A percentile compares a stretch with the other conserved stretches of the same genome.
phyloP scores from a whole-genome alignment of 2,113 vertebrate species.

The Vicugna pacos region DNA sequence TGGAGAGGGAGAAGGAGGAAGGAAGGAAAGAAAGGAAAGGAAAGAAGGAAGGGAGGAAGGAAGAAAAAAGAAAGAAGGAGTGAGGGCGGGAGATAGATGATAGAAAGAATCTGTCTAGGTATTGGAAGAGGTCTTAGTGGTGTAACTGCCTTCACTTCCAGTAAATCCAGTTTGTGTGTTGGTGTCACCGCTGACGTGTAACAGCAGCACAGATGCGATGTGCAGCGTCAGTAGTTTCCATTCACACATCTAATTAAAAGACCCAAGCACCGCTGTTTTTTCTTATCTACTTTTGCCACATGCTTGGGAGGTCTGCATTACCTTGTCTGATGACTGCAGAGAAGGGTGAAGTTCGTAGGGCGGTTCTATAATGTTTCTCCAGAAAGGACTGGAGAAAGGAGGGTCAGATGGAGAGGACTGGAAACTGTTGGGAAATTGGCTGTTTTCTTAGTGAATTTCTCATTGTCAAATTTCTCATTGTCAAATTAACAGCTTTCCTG shows the following conservation, averaged over 20 bases:
- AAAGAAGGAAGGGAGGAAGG: too few species aligned
- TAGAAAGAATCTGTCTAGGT: too few species aligned
- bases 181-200: background rate
- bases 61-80: too few species aligned
- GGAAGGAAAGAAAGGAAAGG: too few species aligned
- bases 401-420: background rate
- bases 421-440: background rate
- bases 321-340: background rate
- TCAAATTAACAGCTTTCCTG: background rate
- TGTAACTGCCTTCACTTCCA: background rate
- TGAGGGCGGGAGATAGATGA: background rate
- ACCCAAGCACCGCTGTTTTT: background rate
- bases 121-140: background rate
- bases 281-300: background rate
- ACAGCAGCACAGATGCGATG: background rate
- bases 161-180: background rate
- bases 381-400: background rate
- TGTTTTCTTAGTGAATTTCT: slow-evolving; percentile 6
- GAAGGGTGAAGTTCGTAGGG: background rate
- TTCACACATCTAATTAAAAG: background rate
- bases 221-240: background rate
- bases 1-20: too few species aligned
- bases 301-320: background rate
- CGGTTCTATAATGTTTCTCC: background rate
- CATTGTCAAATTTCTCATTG: background rate